phyloP scores from a whole-genome alignment of 2,113 vertebrate species.

The Tragelaphus imberbis region DNA sequence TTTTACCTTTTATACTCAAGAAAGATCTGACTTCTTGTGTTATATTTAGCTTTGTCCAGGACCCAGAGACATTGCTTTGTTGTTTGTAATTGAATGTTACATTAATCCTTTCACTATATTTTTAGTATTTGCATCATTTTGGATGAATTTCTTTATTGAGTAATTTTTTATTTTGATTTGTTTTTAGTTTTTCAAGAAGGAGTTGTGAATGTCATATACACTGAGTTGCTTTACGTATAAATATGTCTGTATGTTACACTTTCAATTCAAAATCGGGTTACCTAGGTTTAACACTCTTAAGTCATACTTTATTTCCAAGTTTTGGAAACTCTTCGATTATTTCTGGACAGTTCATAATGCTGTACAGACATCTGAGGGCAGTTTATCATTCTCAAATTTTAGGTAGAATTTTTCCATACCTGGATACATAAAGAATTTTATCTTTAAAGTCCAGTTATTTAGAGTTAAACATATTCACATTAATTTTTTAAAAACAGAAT shows the following conservation, averaged over 20 bases:
- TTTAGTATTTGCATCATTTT: background rate
- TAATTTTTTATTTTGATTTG: background rate
- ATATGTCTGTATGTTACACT: background rate
- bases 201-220: background rate
- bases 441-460: background rate
- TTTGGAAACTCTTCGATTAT: background rate
- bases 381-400: background rate
- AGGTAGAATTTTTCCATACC: background rate
- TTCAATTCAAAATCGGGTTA: background rate
- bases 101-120: background rate
- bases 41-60: background rate
- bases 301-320: background rate
- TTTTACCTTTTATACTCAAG: background rate
- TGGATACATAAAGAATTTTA: background rate
- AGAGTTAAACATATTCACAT: background rate
- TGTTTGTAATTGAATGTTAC: background rate
- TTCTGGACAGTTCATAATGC: background rate
- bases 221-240: background rate
- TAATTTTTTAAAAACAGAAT: background rate
- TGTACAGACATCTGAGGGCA: background rate
- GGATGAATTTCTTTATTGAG: background rate
- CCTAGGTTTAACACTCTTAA: background rate
- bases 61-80: background rate
- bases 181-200: background rate
- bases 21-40: background rate